These are phyloP conservation scores for Fragariocoptes setiger DNA, from an alignment of 1,140 invertebrate species.

Conservation along the genomic window DNA sequence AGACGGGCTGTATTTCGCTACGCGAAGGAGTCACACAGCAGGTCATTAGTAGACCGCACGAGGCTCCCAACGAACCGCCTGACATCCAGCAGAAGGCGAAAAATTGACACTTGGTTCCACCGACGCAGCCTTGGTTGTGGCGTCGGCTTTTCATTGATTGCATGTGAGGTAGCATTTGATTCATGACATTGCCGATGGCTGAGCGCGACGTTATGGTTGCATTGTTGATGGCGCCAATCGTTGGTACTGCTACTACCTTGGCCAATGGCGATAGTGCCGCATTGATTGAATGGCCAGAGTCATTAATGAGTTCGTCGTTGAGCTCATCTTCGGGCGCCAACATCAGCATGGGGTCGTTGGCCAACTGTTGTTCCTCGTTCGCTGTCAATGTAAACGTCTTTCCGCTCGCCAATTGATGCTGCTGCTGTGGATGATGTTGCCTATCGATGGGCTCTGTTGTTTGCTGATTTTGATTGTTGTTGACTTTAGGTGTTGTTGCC, in stretches of 20 bases:
- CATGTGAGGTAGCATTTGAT: not conserved
- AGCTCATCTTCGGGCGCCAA: not conserved
- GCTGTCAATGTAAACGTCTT: too few relatives aligned
- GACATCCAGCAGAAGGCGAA: conserved; percentile 68
- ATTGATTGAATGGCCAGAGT: not conserved
- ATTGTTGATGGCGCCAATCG: not conserved
- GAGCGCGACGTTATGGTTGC: not conserved
- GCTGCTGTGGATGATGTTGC: not conserved
- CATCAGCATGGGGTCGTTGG: not conserved
- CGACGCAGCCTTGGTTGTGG: conserved; percentile 9
- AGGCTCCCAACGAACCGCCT: conserved; percentile 45
- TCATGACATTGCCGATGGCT: not conserved
- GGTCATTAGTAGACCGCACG: conserved; percentile 28
- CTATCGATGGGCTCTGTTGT: not conserved
- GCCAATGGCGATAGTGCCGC: not conserved
- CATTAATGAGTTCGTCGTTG: not conserved
- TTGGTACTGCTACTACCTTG: not conserved
- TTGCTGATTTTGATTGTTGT: not conserved
- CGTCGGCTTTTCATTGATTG: conserved; percentile 5
- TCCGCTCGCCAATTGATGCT: not conserved
- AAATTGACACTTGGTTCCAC: conserved; percentile 44
- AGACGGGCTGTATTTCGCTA: conserved; percentile 13
- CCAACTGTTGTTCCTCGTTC: too few relatives aligned
- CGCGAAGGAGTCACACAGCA: conserved; percentile 35
- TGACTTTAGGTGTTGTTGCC: not conserved